phyloP scores from a whole-genome alignment of 2,888 invertebrate genomes.

The Scelioninae gen. 2 region DNA sequence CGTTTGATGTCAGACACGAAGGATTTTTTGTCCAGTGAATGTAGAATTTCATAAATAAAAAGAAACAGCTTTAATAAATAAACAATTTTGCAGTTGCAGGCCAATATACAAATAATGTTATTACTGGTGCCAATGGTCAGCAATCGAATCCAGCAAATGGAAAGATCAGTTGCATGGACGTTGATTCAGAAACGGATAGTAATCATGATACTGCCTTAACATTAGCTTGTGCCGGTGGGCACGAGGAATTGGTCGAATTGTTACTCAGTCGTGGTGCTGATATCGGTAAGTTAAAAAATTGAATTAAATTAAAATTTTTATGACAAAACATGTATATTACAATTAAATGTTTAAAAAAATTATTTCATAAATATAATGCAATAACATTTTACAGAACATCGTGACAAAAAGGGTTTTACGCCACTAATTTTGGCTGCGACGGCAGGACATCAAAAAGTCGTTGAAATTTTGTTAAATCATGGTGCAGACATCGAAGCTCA shows the following conservation, averaged over 20 bases:
- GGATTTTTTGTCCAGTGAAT: too few species aligned
- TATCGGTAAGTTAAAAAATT: slow-evolving; percentile 77
- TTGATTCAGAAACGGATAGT: slow-evolving; percentile 98
- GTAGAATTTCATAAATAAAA: too few species aligned
- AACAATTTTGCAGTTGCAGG: slow-evolving; percentile 20
- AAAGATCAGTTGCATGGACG: slow-evolving; percentile 85
- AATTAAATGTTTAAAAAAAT: too few species aligned
- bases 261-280: slow-evolving; percentile 94
- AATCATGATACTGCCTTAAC: slow-evolving; percentile 99
- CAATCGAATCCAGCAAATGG: slow-evolving; percentile 61
- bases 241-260: slow-evolving; percentile 95
- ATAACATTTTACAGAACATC: slow-evolving; percentile 89
- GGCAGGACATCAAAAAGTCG: slow-evolving; percentile 94
- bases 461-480: slow-evolving; percentile 93
- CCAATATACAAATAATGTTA: slow-evolving; percentile 68
- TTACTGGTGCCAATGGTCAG: slow-evolving; percentile 63
- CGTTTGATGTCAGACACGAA: too few species aligned
- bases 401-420: slow-evolving; percentile 99
- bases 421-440: slow-evolving; percentile 98
- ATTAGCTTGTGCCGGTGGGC: slow-evolving; percentile 97
- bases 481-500: slow-evolving; percentile 99
- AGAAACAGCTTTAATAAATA: too few species aligned
- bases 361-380: too few species aligned
- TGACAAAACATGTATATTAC: too few species aligned
- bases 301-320: slow-evolving; percentile 10